Percentiles rank a stretch among this genome's conserved stretches.
phyloP scores from a whole-genome alignment of 2,113 vertebrate genomes.

The Pollimyrus isidori region DNA sequence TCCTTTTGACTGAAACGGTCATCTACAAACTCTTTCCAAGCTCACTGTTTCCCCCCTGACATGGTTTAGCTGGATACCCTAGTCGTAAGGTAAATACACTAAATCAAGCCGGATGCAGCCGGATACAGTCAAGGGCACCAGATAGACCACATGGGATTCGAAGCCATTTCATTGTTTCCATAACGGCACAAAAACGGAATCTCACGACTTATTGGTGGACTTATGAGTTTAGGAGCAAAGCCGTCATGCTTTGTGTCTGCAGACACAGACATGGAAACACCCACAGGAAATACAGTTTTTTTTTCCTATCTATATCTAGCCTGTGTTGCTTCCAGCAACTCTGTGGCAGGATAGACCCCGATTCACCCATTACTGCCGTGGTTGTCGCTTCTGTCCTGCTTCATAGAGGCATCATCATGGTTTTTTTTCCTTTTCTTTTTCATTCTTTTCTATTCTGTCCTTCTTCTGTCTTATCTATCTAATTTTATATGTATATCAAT shows the following conservation, averaged over 20 bases:
- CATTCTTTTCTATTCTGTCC: too few species aligned
- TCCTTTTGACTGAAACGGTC: neutral
- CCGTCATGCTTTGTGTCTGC: neutral
- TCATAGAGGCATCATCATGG: neutral
- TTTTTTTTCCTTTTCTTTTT: too few species aligned
- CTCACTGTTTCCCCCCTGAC: neutral
- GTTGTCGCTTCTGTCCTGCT: neutral
- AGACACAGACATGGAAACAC: neutral
- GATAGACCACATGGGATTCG: neutral
- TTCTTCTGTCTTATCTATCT: too few species aligned
- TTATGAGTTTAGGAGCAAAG: neutral
- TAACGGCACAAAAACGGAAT: neutral
- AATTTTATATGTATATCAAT: too few species aligned
- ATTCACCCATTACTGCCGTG: neutral
- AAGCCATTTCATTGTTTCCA: neutral
- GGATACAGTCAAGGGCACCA: neutral
- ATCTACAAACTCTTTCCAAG: neutral
- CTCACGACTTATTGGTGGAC: neutral
- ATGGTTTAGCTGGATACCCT: neutral
- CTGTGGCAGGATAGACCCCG: neutral
- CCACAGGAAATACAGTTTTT: neutral
- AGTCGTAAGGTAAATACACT: neutral
- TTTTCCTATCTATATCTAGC: slow-evolving; percentile 1
- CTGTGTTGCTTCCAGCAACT: neutral
- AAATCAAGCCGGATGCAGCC: neutral